Base-by-base conservation (phyloP, 2,888 invertebrate species). In the Euclidia mi region DNA sequence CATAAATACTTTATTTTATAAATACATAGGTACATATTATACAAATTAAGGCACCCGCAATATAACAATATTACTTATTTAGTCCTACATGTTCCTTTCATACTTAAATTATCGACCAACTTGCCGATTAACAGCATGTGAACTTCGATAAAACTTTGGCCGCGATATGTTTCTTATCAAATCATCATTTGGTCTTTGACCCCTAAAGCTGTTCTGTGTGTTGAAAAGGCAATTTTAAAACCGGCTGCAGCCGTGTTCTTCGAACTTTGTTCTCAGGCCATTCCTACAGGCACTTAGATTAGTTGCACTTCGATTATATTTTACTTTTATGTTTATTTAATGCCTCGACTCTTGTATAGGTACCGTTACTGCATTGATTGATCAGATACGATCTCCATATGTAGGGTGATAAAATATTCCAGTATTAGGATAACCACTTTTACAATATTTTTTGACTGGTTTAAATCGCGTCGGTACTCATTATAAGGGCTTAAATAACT, bases 261-360 rank as follows among this genome's bases (percentile, higher is more conserved):
- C n/a, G 34, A 45, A 45, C 45, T 45, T 45, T 12, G 20, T 14
- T 18, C 34, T 25, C 45, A 45, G 20, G 11, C 45, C 10, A 45
- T 32, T 43, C 25, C 3, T 34, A 2, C 29, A 29, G 2, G 20
- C 31, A 15, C 9, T 29, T 29, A n/a, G 17, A 31, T 11, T 31
- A 3, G 34, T 34, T 12, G 12, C 14, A 34, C 34, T 34, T 12
- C 12, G 12, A 34, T 10, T 3, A 34, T 29, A 29, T 29, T 34
- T 34, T 12, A 3, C 3, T 34, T 34, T 34, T 34, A 34, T 12
- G 34, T 34, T 34, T 31, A n/a, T 25, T 25, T 25, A 25, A 34
- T 34, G 12, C 4, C 12, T 34, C 34, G 11, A 12, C 6, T 12
- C 2, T 12, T n/a, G 3, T n/a, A 9, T 2, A 31, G 7, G 6